A percentile compares a stretch with the other conserved stretches of the same genome.
Evolutionary conservation across 2,797 vertebrate species (phyloP).

Genomic region (Hypotaenidia philippensis): DNA sequence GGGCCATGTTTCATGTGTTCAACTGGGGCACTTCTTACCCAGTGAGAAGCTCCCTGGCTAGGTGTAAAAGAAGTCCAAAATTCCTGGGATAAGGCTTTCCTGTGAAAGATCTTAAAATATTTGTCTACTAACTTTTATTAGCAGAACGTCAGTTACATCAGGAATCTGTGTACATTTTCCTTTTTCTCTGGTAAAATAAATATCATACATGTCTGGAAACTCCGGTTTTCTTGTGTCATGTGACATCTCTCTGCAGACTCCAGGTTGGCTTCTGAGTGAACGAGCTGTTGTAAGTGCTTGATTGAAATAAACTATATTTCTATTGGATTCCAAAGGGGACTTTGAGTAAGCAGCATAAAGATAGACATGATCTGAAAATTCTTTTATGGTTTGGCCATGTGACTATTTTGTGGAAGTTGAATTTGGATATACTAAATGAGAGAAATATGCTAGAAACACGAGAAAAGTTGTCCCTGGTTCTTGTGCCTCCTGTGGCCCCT

Average conservation of each 20-base stretch:
- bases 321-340: not conserved
- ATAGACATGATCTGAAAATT: not conserved
- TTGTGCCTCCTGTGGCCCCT: not conserved
- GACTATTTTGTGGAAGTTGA: not conserved
- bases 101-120: not conserved
- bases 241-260: not conserved
- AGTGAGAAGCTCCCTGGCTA: not conserved
- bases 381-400: not conserved
- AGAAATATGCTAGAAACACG: not conserved
- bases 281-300: not conserved
- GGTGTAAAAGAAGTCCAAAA: not conserved
- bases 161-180: not conserved
- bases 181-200: not conserved
- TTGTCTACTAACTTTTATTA: not conserved
- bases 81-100: not conserved
- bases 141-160: not conserved
- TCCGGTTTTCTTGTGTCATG: not conserved
- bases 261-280: not conserved
- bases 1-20: not conserved
- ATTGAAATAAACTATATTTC: not conserved
- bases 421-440: not conserved
- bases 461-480: not conserved
- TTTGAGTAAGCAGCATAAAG: not conserved
- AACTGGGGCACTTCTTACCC: not conserved
- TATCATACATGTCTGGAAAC: not conserved